These are phyloP conservation scores for Papilio elwesi DNA, from an alignment of 2,888 invertebrate genomes.

Conservation along the genomic window DNA sequence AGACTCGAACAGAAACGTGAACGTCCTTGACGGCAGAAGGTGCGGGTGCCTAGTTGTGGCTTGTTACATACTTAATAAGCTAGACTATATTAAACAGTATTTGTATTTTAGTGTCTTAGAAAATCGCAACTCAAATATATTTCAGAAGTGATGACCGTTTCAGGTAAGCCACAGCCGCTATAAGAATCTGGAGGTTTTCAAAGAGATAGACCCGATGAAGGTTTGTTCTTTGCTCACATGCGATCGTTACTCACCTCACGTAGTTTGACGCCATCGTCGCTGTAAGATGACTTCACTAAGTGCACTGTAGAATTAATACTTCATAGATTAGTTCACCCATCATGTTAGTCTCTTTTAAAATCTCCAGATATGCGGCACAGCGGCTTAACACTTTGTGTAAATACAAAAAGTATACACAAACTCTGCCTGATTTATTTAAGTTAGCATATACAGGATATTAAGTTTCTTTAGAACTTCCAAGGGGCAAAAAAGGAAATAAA, in stretches of 20 bases:
- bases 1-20: no score
- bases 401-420: not conserved
- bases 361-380: constrained; percentile 57
- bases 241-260: constrained; percentile 21
- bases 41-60: no score
- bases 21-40: no score
- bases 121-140: constrained; percentile 37
- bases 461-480: no score
- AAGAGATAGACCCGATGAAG: constrained; percentile 72
- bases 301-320: constrained; percentile 23
- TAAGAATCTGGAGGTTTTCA: constrained; percentile 74
- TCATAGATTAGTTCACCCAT: constrained; percentile 14
- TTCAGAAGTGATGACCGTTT: constrained; percentile 58
- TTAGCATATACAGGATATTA: no score
- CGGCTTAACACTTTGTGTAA: constrained; percentile 30
- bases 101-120: constrained; percentile 6
- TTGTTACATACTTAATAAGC: no score
- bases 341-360: constrained; percentile 62
- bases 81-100: not conserved
- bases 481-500: no score
- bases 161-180: constrained; percentile 70
- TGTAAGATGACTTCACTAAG: not conserved
- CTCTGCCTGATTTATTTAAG: not conserved
- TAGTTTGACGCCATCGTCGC: constrained; percentile 17
- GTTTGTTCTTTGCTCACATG: constrained; percentile 58